Conservation (phyloP, 2,797 vertebrate genomes). For the Monodelphis domestica region DNA sequence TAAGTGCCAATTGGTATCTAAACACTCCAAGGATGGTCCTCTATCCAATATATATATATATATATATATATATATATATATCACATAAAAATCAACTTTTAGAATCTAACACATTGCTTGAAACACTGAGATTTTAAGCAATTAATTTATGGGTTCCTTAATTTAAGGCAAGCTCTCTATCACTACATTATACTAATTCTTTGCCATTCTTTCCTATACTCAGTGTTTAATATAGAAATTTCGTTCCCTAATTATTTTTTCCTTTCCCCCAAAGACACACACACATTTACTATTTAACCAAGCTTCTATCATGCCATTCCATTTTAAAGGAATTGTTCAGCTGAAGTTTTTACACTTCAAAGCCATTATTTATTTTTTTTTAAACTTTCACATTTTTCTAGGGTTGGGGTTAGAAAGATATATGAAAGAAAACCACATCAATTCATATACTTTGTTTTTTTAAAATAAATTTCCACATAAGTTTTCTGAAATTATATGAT, state of each 20-base stretch:
- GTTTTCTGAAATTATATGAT: no score
- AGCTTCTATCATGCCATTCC: not conserved
- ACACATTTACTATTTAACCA: not conserved
- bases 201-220: not conserved
- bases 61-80: no score
- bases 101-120: no score
- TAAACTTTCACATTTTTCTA: conserved; percentile 5
- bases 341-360: not conserved
- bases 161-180: not conserved
- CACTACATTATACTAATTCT: not conserved
- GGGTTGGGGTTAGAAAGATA: no score
- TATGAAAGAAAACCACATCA: conserved; percentile 59
- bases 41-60: no score
- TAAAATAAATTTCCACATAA: no score
- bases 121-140: no score
- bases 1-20: no score
- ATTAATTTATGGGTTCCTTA: not conserved
- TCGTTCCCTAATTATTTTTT: not conserved
- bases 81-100: no score
- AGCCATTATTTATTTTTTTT: not conserved
- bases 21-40: no score
- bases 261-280: not conserved
- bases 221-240: not conserved
- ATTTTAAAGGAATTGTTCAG: conserved; percentile 4
- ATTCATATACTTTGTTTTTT: conserved; percentile 48